Conservation (phyloP, 2,113 vertebrate species). For the Misgurnus mizolepis region DNA sequence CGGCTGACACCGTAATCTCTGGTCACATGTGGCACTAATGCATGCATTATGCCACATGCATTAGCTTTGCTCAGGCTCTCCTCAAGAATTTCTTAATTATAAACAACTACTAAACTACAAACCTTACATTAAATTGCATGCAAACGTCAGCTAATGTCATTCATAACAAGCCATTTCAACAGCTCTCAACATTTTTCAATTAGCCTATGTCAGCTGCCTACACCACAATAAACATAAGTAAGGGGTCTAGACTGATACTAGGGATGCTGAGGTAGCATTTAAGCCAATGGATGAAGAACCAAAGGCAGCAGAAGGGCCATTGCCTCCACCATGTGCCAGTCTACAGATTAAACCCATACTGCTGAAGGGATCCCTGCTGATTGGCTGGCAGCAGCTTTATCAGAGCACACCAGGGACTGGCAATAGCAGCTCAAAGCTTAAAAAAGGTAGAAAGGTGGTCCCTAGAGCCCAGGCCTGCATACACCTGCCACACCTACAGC, state of each 20-base stretch:
- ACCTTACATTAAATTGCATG: background rate
- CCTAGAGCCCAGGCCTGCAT: background rate
- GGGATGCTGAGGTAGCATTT: conserved; percentile 10
- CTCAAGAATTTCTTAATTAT: background rate
- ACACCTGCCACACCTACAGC: conserved; percentile 43
- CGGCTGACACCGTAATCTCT: conserved; percentile 4
- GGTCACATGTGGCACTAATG: conserved; percentile 22
- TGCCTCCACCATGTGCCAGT: conserved; percentile 48
- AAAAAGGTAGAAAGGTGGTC: conserved; percentile 31
- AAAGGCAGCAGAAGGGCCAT: conserved; percentile 43
- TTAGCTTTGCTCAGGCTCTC: conserved; percentile 9
- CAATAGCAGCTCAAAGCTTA: conserved; percentile 1
- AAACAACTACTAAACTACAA: conserved; percentile 12
- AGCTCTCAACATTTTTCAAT: background rate
- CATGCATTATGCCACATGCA: conserved; percentile 1
- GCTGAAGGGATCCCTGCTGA: conserved; percentile 54
- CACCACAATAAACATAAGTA: background rate
- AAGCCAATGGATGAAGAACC: conserved; percentile 4
- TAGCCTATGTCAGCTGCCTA: background rate
- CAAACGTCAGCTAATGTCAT: background rate
- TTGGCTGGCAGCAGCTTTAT: conserved; percentile 19
- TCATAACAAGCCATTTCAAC: background rate
- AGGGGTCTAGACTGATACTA: conserved; percentile 19
- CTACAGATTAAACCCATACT: conserved; percentile 55
- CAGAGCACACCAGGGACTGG: conserved; percentile 42